These are phyloP conservation scores for Calliphora vicina DNA, from an alignment of 1,140 invertebrate genomes.

Conservation along the genomic window DNA sequence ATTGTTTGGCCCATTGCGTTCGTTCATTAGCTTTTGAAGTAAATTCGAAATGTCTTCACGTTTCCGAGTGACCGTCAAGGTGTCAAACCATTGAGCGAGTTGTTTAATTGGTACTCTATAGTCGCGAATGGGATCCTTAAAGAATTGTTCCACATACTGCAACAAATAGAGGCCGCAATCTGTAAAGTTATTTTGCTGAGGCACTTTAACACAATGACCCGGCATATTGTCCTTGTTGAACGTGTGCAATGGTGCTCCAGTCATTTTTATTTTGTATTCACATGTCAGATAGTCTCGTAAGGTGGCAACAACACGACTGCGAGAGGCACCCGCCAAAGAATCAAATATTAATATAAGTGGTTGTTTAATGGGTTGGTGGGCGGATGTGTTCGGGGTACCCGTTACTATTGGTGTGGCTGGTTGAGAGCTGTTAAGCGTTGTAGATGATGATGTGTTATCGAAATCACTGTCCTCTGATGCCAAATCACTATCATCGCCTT, in stretches of 20 bases:
- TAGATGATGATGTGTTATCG: constrained; percentile 50
- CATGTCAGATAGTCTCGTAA: constrained; percentile 88
- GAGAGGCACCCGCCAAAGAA: constrained; percentile 82
- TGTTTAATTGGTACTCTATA: constrained; percentile 79
- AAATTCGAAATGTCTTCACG: constrained; percentile 80
- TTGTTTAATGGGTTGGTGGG: constrained; percentile 55
- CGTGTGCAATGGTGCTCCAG: constrained; percentile 59
- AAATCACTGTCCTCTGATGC: constrained; percentile 73
- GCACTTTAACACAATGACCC: constrained; percentile 86
- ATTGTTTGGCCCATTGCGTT: constrained; percentile 66
- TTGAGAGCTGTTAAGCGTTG: constrained; percentile 17
- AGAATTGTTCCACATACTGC: constrained; percentile 96
- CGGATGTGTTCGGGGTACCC: constrained; percentile 37
- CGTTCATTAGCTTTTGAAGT: constrained; percentile 74
- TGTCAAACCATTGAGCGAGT: constrained; percentile 80
- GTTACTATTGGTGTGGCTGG: constrained; percentile 37
- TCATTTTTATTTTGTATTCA: constrained; percentile 84
- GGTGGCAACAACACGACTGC: constrained; percentile 84
- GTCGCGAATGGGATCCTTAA: constrained; percentile 80
- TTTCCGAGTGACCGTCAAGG: constrained; percentile 79
- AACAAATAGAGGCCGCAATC: constrained; percentile 96
- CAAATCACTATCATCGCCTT: constrained; percentile 74
- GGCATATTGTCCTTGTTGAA: constrained; percentile 85
- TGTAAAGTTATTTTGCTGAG: constrained; percentile 95
- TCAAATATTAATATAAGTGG: constrained; percentile 96